phyloP scores from a whole-genome alignment of 2,797 vertebrate genomes.

The Poecilia wingei region DNA sequence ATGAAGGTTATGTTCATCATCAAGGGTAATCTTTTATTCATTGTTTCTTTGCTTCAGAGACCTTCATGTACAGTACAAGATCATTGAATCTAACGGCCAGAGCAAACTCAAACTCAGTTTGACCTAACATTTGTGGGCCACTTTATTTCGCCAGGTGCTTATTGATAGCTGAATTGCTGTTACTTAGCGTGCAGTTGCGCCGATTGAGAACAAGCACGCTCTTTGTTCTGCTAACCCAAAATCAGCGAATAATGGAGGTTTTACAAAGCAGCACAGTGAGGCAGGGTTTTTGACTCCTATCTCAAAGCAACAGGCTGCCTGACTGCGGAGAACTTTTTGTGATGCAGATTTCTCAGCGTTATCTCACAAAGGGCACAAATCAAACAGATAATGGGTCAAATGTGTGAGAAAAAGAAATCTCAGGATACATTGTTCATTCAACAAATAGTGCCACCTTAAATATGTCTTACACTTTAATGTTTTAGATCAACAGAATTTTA shows the following conservation, averaged over 20 bases:
- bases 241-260: neutral
- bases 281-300: neutral
- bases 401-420: neutral
- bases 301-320: neutral
- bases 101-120: constrained; percentile 3
- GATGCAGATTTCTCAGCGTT: neutral
- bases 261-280: neutral
- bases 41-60: constrained; percentile 49
- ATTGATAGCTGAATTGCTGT: constrained; percentile 8
- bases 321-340: neutral
- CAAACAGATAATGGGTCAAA: neutral
- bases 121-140: constrained; percentile 15
- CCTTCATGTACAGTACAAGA: constrained; percentile 21
- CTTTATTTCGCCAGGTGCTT: constrained; percentile 20
- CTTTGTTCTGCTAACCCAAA: neutral
- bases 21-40: constrained; percentile 62
- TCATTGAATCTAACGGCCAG: constrained; percentile 37
- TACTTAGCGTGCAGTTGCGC: neutral
- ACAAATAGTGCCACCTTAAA: neutral
- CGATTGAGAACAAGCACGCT: neutral
- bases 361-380: neutral
- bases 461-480: neutral
- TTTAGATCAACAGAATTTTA: neutral
- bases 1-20: constrained; percentile 50
- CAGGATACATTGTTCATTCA: neutral